Evolutionary conservation across 2,797 vertebrate species (phyloP).

Genomic region (Eleutherodactylus coqui): DNA sequence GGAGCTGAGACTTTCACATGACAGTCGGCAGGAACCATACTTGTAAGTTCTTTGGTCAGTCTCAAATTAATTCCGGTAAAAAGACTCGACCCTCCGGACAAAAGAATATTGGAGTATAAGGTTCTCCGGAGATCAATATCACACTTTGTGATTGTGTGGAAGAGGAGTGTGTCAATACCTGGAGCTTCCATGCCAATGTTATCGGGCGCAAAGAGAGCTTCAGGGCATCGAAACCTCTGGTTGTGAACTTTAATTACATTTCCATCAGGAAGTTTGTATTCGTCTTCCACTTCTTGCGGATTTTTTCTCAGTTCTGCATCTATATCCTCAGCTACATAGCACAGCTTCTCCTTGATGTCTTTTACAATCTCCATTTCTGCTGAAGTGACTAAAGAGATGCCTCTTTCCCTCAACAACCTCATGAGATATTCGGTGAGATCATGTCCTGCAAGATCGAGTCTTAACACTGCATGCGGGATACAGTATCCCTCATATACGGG

Average conservation of each 20-base stretch:
- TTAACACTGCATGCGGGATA: conserved; percentile 65
- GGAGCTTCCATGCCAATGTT: conserved; percentile 64
- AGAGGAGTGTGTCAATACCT: conserved; percentile 68
- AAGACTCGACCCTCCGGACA: too few species aligned
- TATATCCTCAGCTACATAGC: conserved; percentile 65
- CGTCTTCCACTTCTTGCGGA: conserved; percentile 57
- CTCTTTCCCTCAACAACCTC: conserved; percentile 60
- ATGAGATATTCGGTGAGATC: conserved; percentile 68
- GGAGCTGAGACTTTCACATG: conserved; percentile 65
- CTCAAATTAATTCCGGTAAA: too few species aligned
- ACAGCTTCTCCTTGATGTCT: conserved; percentile 68
- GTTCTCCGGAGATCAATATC: conserved; percentile 65
- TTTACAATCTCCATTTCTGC: conserved; percentile 64
- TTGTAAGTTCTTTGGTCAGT: too few species aligned
- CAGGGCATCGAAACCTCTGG: conserved; percentile 69
- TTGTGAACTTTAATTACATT: conserved; percentile 65
- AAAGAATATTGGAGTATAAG: too few species aligned
- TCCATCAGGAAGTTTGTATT: conserved; percentile 68
- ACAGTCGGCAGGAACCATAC: conserved; percentile 59
- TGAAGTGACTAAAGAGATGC: conserved; percentile 59
- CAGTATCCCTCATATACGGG: conserved; percentile 69
- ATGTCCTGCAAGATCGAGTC: conserved; percentile 64
- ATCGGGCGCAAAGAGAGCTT: conserved; percentile 67
- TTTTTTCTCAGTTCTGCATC: conserved; percentile 66
- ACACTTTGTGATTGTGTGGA: conserved; percentile 67